Percentiles rank a stretch among this genome's conserved stretches.
Evolutionary conservation across 2,888 invertebrate genomes (phyloP).

Genomic region (Scaptomyza reducta): DNA sequence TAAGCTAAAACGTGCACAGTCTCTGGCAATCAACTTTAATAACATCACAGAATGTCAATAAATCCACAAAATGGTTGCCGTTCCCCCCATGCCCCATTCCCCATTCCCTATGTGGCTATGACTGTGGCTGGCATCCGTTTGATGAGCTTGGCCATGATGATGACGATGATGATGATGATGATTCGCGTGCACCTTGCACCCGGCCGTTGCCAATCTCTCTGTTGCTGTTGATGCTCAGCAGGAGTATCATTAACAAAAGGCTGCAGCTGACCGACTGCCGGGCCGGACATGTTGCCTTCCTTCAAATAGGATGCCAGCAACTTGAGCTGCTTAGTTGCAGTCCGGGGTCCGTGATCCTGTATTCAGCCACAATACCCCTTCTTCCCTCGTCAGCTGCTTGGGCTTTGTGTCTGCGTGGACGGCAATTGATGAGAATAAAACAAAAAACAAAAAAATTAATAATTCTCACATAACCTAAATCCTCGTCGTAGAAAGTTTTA

Average conservation of each 20-base stretch:
- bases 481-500: constrained; percentile 19
- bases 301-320: constrained; percentile 48
- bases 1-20: constrained; percentile 76
- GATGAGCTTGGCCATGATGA: constrained; percentile 31
- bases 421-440: constrained; percentile 51
- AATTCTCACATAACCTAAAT: constrained; percentile 30
- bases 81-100: constrained; percentile 9
- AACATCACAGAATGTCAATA: constrained; percentile 83
- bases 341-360: constrained; percentile 39
- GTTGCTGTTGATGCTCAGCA: constrained; percentile 57
- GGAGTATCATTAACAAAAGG: constrained; percentile 78
- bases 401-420: constrained; percentile 20
- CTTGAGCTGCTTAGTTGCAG: constrained; percentile 66
- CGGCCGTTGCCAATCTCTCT: constrained; percentile 2
- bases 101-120: constrained; percentile 33
- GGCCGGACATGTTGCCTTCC: constrained; percentile 20
- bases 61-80: constrained; percentile 77
- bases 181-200: constrained; percentile 18
- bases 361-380: constrained; percentile 2
- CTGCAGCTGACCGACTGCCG: constrained; percentile 59
- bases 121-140: constrained; percentile 44
- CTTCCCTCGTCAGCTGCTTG: neutral
- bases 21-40: constrained; percentile 79
- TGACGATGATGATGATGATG: constrained; percentile 44
- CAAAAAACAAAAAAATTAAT: constrained; percentile 34